phyloP scores from a whole-genome alignment of 2,797 vertebrate genomes.

The Scomberomorus guttatus region DNA sequence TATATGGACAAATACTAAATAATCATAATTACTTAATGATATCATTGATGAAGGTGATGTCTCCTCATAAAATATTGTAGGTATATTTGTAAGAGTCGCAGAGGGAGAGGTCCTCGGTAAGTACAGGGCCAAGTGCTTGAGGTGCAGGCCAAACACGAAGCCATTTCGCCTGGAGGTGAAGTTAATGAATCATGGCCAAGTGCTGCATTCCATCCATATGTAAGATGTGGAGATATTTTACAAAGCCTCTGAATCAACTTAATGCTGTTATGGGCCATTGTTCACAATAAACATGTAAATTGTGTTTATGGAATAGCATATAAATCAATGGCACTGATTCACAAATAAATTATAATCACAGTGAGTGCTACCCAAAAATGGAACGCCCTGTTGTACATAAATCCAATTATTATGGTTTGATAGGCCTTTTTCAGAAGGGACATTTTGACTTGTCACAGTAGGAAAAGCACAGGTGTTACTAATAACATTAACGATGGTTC shows the following conservation, averaged over 20 bases:
- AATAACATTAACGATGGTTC: background rate
- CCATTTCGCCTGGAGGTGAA: conserved; percentile 88
- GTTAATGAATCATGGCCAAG: conserved; percentile 91
- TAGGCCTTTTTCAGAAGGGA: background rate
- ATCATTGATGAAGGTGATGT: conserved; percentile 15
- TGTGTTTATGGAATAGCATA: conserved; percentile 85
- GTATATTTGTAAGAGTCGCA: background rate
- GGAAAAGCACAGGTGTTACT: background rate
- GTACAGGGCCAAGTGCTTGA: conserved; percentile 79
- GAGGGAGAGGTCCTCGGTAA: conserved; percentile 44
- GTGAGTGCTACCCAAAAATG: conserved; percentile 26
- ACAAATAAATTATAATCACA: conserved; percentile 71
- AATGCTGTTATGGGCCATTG: conserved; percentile 93
- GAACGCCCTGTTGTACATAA: background rate
- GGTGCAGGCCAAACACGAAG: conserved; percentile 87
- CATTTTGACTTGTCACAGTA: background rate
- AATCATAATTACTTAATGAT: background rate
- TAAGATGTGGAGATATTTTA: conserved; percentile 88
- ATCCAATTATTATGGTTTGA: conserved; percentile 1
- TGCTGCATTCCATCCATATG: conserved; percentile 90
- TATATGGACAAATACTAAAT: background rate
- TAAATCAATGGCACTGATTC: conserved; percentile 68
- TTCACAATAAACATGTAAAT: conserved; percentile 94
- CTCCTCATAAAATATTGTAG: conserved; percentile 2
- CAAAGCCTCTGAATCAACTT: conserved; percentile 91